These are phyloP conservation scores for Seriola aureovittata DNA, from an alignment of 2,113 vertebrate species.

Conservation along the genomic window DNA sequence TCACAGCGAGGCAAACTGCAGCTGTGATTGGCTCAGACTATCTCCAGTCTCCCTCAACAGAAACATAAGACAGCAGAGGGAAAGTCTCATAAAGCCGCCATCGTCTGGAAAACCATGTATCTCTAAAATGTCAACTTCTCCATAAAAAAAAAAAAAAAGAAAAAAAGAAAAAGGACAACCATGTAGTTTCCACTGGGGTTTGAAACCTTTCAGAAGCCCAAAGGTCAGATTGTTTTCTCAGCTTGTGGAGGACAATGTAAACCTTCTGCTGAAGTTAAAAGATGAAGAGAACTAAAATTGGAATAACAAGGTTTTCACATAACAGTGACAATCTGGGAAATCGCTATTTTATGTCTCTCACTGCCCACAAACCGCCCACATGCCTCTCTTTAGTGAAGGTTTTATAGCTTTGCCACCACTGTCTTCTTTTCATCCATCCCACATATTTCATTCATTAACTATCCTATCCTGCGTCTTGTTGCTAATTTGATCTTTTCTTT, in stretches of 20 bases:
- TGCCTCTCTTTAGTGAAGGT: background rate
- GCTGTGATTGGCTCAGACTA: slow-evolving; percentile 36
- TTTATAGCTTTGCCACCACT: background rate
- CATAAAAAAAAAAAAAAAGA: too few species aligned
- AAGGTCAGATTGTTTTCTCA: slow-evolving; percentile 10
- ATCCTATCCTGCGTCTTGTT: background rate
- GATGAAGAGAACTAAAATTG: background rate
- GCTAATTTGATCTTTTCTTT: background rate
- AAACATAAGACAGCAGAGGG: slow-evolving; percentile 6
- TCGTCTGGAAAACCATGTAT: background rate
- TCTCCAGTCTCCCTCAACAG: slow-evolving; percentile 21
- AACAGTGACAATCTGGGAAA: background rate
- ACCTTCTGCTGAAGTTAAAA: background rate
- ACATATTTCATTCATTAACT: slow-evolving; percentile 6
- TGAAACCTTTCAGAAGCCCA: background rate
- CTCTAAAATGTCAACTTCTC: slow-evolving; percentile 21
- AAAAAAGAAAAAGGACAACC: background rate
- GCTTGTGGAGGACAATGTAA: background rate
- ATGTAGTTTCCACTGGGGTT: background rate
- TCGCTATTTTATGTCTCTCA: background rate
- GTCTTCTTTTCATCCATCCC: background rate
- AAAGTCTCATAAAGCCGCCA: slow-evolving; percentile 8
- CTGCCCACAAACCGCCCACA: background rate
- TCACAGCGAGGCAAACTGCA: background rate
- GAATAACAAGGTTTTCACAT: background rate